These are phyloP conservation scores for Drosophila sucinea DNA, from an alignment of 1,140 invertebrate species.

Conservation along the genomic window DNA sequence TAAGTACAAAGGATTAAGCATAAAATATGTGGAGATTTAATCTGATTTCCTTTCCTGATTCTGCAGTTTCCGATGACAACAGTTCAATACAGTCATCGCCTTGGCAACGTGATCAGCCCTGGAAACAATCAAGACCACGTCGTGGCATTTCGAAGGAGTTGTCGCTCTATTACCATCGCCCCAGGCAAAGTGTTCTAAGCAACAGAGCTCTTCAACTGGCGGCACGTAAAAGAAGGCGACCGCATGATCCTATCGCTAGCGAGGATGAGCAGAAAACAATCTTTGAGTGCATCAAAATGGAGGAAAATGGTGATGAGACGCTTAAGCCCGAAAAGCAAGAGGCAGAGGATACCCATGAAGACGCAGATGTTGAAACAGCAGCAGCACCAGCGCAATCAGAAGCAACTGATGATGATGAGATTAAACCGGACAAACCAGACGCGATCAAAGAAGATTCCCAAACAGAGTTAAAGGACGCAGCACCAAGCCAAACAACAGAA, in stretches of 20 bases:
- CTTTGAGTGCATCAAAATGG: conserved; percentile 46
- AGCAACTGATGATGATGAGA: conserved; percentile 36
- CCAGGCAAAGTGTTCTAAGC: conserved; percentile 84
- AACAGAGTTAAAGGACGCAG: conserved; percentile 15
- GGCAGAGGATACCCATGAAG: not conserved
- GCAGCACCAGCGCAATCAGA: conserved; percentile 6
- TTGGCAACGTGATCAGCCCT: conserved; percentile 93
- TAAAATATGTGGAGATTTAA: not conserved
- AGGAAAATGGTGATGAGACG: conserved; percentile 68
- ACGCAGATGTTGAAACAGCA: conserved; percentile 22
- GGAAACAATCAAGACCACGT: conserved; percentile 91
- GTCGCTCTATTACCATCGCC: conserved; percentile 88
- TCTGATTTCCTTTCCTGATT: not conserved
- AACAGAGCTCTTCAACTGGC: conserved; percentile 76
- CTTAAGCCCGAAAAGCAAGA: conserved; percentile 39
- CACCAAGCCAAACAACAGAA: conserved; percentile 15
- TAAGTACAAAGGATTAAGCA: conserved; percentile 43
- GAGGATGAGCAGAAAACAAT: conserved; percentile 51
- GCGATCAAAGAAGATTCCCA: conserved; percentile 45
- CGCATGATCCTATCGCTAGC: conserved; percentile 81
- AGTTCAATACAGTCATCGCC: conserved; percentile 94
- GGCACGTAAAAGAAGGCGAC: conserved; percentile 86
- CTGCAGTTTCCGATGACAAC: conserved; percentile 92
- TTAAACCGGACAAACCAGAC: conserved; percentile 41
- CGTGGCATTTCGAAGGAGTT: conserved; percentile 89